Base-by-base conservation (phyloP, 1,140 invertebrate genomes). In the Cyclina sinensis region DNA sequence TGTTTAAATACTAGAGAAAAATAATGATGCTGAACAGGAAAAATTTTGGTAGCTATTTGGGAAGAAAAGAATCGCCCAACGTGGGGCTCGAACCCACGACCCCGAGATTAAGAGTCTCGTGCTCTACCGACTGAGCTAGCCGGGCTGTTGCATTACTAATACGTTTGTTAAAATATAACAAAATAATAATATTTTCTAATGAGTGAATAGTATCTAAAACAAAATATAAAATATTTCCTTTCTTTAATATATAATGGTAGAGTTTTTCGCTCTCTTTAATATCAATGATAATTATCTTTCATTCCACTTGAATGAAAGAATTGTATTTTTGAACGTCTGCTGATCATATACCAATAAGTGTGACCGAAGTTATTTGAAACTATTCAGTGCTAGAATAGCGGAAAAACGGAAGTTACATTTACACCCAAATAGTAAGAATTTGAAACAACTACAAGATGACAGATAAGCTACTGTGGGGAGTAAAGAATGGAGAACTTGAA, bases 401-500 rank as follows among this genome's bases (percentile, higher is more conserved):
- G 70, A 37, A 48, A 48, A 48, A 39, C 21, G 30, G 16, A 5
- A 1, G 11, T 48, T 9, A 74, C 37, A 30, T 5, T 5, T 65
- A 65, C 62, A 65, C 70, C 70, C 37, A 46, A 27, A 48, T 39
- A 48, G 39, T 37, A 68, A 14, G 5, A 21, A 24, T 2, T 11
- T 0, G 0, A 74, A 74, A 74, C 21, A 46, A 12, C 7, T 39
- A 7, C 30, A 39, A 73, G n/a, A 43, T 27, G 39, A 12, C 37
- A n/a, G 37, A 43, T 78, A 7, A 83, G 21, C 70, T 78, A 95
- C 97, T 98, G 94, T 99, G 98, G 98, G 98, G 97, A 94, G 98
- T 99, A 89, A 99, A 99, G 96, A 99, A 99, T 95, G 98, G 98
- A 74, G 98, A 99, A 95, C 96, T 99, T 92, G 98, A 98, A 92